Evolutionary conservation across 2,113 vertebrate genomes (phyloP), one percentile per base, ranked within the genome.

Genomic region (Plecturocebus donacophilus): DNA sequence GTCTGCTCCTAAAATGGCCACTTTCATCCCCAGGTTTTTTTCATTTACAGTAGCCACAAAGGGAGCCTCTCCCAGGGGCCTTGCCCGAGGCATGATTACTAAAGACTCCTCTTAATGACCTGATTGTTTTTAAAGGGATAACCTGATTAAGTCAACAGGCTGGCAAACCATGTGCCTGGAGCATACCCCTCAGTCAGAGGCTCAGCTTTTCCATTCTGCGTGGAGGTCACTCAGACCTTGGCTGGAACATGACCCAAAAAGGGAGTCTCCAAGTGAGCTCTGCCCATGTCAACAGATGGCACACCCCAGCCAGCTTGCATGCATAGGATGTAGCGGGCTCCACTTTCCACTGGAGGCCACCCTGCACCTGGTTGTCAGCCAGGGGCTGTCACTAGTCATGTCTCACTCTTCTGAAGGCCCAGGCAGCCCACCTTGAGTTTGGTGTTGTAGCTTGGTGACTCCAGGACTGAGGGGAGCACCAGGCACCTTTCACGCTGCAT

Each of bases 111-210:
- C 52, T 81, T 70, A 84, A 47, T 47, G 58, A 84, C 82, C 47
- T 71, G 75, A 35, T 95, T 70, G 52, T 90, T 87, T 93, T 71
- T 54, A 91, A 95, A 80, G 70, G 21, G 32, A 66, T 49, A 61
- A 84, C 77, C 58, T 13, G 9, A 68, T 42, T 49, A 35, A 25
- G 71, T 88, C 30, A 87, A 85, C 2, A 93, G 82, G 83, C 42
- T 35, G 79, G 47, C 27, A 42, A 32, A 86, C 70, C 64, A 47
- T 7, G 17, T 56, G 3, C 38, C 54, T 68, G 32, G 23, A 10
- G 2, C 45, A 68, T 58, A 79, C 58, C 49, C n/a, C 54, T 40
- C 3, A 0, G 7, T 42, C 2, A 1, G 47, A 75, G 16, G 23
- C 83, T 75, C 21, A 23, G 54, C 14, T 70, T 80, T 79, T 45